These are phyloP conservation scores for Gavia stellata DNA, from an alignment of 2,113 vertebrate species.

Conservation along the genomic window DNA sequence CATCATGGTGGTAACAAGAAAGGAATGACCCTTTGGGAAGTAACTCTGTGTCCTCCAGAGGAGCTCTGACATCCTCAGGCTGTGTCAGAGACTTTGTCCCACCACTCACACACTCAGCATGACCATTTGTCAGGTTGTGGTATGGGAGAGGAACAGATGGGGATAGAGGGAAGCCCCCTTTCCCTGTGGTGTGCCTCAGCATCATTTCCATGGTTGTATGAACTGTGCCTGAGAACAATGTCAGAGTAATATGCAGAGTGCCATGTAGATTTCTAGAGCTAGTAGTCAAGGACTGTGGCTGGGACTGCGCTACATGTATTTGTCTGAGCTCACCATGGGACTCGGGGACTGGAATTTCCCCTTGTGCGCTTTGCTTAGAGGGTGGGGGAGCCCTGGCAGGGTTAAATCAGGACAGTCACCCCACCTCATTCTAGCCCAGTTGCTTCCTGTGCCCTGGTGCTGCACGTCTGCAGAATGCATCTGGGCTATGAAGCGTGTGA, in stretches of 20 bases:
- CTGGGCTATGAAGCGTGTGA: not conserved
- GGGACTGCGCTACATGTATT: rapidly evolving
- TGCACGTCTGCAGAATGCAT: not conserved
- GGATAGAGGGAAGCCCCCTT: not conserved
- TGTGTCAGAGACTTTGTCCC: not conserved
- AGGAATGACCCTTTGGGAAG: not conserved
- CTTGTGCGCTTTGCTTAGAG: not conserved
- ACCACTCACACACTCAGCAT: too few species aligned
- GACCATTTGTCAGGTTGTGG: not conserved
- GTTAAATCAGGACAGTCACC: not conserved
- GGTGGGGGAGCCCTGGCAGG: not conserved
- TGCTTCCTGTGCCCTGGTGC: not conserved
- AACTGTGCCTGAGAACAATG: not conserved
- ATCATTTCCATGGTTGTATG: not conserved
- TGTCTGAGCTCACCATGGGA: not conserved
- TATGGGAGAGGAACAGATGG: not conserved
- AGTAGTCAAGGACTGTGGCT: not conserved
- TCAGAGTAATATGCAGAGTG: not conserved
- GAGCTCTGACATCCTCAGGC: not conserved
- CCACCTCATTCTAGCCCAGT: too few species aligned
- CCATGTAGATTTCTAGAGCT: not conserved
- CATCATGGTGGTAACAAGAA: not conserved
- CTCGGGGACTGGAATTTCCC: not conserved
- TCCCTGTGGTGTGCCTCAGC: not conserved
- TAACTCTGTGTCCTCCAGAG: not conserved